A percentile compares a stretch with the other conserved stretches of the same genome.
Evolutionary conservation across 2,113 vertebrate species (phyloP).

Genomic region (Cavia porcellus): DNA sequence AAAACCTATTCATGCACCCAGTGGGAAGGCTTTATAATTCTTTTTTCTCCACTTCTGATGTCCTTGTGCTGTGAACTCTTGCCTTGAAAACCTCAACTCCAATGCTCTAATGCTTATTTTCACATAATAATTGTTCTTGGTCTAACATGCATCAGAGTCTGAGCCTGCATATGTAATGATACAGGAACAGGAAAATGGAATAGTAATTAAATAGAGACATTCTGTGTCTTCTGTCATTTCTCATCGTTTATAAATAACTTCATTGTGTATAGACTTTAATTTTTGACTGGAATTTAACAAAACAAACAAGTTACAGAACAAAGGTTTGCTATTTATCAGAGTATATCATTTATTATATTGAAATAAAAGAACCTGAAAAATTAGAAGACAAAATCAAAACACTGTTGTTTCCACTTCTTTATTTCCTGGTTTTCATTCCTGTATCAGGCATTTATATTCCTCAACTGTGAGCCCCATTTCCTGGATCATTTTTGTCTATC

Average conservation of each 20-base stretch:
- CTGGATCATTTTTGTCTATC: conserved; percentile 19
- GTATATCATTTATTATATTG: neutral
- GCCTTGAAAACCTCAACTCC: neutral
- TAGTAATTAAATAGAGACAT: neutral
- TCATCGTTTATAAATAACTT: conserved; percentile 40
- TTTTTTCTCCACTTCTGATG: neutral
- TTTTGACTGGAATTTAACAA: neutral
- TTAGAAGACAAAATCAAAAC: neutral
- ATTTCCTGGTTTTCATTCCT: neutral
- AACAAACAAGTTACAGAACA: neutral
- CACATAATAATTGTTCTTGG: neutral
- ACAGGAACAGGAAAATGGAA: neutral
- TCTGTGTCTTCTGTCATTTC: conserved; percentile 10
- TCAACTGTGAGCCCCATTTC: neutral
- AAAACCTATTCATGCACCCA: conserved; percentile 29
- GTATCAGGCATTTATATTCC: neutral
- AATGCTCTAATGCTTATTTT: neutral
- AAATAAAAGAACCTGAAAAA: neutral
- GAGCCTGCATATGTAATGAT: neutral
- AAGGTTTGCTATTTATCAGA: neutral
- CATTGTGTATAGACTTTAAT: neutral
- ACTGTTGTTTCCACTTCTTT: neutral
- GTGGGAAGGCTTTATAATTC: neutral
- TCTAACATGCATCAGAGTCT: neutral
- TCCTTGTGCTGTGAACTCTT: conserved; percentile 6